These are phyloP conservation scores for Pseudomugil tenellus DNA, from an alignment of 2,797 vertebrate species.

Conservation along the genomic window DNA sequence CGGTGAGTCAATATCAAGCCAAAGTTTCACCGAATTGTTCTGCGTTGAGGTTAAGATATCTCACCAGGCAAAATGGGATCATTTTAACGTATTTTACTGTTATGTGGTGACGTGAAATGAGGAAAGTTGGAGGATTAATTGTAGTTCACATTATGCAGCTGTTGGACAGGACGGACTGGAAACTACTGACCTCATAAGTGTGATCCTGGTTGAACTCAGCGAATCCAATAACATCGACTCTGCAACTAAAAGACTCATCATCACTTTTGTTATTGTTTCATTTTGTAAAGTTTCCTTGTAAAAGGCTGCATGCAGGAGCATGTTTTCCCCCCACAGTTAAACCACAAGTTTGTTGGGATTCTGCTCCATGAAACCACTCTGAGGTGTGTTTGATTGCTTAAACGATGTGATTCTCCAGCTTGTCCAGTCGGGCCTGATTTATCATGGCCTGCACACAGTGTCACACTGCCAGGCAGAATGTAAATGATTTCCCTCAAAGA, in stretches of 20 bases:
- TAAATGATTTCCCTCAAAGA: not conserved
- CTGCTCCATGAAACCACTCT: not conserved
- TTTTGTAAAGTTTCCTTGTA: not conserved
- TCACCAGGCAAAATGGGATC: not conserved
- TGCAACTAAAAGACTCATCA: not conserved
- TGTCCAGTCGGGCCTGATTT: not conserved
- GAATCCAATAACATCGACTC: not conserved
- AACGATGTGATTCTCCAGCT: not conserved
- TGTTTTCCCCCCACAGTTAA: slow-evolving; percentile 13
- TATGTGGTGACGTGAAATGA: not conserved
- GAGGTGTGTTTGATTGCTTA: slow-evolving; percentile 1
- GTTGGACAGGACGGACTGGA: not conserved
- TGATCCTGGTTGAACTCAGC: not conserved
- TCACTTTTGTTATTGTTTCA: not conserved
- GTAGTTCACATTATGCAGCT: slow-evolving; percentile 2
- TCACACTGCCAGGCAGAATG: slow-evolving; percentile 4
- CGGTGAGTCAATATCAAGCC: slow-evolving; percentile 54
- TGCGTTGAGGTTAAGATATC: not conserved
- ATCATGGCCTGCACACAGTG: not conserved
- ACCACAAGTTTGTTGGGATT: slow-evolving; percentile 8
- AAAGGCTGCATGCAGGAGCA: not conserved
- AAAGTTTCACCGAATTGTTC: not conserved
- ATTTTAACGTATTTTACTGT: not conserved
- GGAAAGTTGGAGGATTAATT: not conserved
- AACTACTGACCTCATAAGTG: slow-evolving; percentile 5